Base-by-base conservation (phyloP, 2,113 vertebrate genomes). In the Microcebus ravelobensis region DNA sequence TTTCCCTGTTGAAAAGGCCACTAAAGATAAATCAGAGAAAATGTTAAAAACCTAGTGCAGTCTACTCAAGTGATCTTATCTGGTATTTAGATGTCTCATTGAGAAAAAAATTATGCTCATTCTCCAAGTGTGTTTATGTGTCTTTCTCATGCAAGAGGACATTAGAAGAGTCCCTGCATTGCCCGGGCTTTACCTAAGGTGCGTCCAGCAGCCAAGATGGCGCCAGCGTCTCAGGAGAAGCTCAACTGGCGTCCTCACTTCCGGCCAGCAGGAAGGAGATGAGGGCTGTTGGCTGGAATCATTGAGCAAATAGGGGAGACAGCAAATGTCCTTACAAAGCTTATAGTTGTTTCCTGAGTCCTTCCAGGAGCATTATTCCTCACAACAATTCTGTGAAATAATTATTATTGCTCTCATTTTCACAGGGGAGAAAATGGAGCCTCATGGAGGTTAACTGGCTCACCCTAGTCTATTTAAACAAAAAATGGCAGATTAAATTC, bases 1-100 rank as follows among this genome's bases (percentile, higher is more conserved):
- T 89, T 91, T 50, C 23, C 79, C 39, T 57, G 52, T 96, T 93
- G 29, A 87, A 95, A 97, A 96, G 59, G 25, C 94, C 91, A 96
- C 73, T 91, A 93, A 93, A 91, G 93, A 87, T 91, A 96, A 97
- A 95, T 57, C 93, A 91, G 50, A 96, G 74, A 94, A 97, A 97
- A 97, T 97, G 94, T 94, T 96, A 92, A 96, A 93, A 95, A 84
- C 70, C 39, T 80, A 21, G 27, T 73, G 57, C 67, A 61, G 63
- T 76, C 21, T 96, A 93, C 87, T 95, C 82, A 93, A 93, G 77
- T 94, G 71, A 94, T 76, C 61, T 94, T 70, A 86, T 36, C 94
- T 94, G 82, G 8, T 91, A 96, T 97, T 95, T 91, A 96, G 63
- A 80, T 92, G 34, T 61, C n/a, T 87, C 74, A 55, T 61, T 68